phyloP scores from a whole-genome alignment of 2,797 vertebrate genomes.

The Echeneis naucrates region DNA sequence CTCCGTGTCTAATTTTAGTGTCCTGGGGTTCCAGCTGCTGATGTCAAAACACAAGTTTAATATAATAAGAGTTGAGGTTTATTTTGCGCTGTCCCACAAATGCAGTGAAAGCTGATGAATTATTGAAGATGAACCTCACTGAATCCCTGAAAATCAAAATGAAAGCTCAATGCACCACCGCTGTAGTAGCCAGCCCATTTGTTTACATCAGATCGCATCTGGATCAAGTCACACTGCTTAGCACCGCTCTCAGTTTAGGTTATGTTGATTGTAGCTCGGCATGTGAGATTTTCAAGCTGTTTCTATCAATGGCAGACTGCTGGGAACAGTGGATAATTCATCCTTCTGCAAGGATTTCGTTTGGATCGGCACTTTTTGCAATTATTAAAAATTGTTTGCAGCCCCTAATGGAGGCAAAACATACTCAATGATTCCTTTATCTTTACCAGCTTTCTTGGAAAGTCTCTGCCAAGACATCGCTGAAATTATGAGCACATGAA shows the following conservation, averaged over 20 bases:
- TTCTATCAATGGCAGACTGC: background rate
- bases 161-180: background rate
- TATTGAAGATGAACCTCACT: background rate
- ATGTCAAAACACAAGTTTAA: background rate
- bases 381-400: background rate
- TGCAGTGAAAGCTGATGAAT: background rate
- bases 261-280: background rate
- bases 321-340: background rate
- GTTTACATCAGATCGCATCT: background rate
- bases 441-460: conserved; percentile 20
- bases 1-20: background rate
- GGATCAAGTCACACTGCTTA: too few species aligned
- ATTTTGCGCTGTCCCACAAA: background rate
- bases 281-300: background rate
- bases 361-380: background rate
- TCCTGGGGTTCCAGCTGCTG: background rate
- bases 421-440: background rate
- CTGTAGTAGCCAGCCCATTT: background rate
- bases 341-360: too few species aligned
- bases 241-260: background rate
- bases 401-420: background rate
- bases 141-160: background rate
- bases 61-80: background rate
- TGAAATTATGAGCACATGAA: conserved; percentile 33
- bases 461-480: background rate